Evolutionary conservation across 2,113 vertebrate genomes (phyloP), one percentile per base, ranked within the genome.

Genomic region (Piaya cayana): DNA sequence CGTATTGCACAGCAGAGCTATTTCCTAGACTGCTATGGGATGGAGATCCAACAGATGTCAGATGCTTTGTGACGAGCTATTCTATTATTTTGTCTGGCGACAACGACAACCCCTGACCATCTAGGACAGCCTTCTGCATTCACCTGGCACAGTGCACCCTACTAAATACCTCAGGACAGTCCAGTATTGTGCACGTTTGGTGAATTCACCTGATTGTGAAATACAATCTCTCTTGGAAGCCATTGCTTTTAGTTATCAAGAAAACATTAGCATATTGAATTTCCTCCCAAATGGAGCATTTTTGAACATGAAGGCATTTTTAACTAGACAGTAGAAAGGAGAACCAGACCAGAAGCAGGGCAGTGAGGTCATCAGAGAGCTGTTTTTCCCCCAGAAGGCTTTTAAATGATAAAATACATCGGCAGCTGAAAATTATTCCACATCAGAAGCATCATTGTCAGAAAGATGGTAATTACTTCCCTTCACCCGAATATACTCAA

Each of bases 381-480:
- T 96, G 93, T 88, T 98, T 92, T 97, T 96, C 75, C 87, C 93
- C 91, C 96, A 97, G 97, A 97, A 98, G 92, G 94, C 94, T 95
- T 97, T 96, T 92, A 96, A 97, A 97, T 97, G 74, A 96, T 96
- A 95, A 92, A 96, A 97, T 96, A 92, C 88, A 96, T 91, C 96
- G 97, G 86, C 93, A 92, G 95, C 92, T 92, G 82, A 89, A 84
- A 96, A 92, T 95, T 98, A 99, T 92, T 99, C 99, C 95, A 99
- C 99, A 82, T 99, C 99, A 69, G 99, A 99, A 36, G 99, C 99
- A 59, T 99, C 99, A 78, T 99, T 99, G 98, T 99, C 99, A 67
- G 99, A 99, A 95, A 99, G 98, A 97, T 99, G 99, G 95, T 99
- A 99, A 98, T 99, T 99, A 94, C 99, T 99, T 88, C 99, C 99